Percentiles rank a stretch among this genome's conserved stretches.
These are phyloP conservation scores for Onychostoma macrolepis DNA, from an alignment of 2,113 vertebrate species.

Conservation along the genomic window DNA sequence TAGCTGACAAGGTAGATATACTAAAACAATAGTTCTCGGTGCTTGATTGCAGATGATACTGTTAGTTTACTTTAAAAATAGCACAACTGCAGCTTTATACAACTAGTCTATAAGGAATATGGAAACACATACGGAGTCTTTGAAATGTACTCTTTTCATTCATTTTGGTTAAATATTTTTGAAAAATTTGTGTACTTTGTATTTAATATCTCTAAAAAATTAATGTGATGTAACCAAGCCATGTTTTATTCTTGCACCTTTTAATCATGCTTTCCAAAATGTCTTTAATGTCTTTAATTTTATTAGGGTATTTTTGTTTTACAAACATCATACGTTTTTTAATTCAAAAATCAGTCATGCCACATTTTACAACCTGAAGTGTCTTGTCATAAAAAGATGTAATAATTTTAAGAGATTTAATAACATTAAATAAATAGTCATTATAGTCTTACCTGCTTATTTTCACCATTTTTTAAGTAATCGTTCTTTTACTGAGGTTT, in stretches of 20 bases:
- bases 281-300: background rate
- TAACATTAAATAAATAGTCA: background rate
- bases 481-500: background rate
- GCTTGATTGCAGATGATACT: background rate
- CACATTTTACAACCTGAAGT: background rate
- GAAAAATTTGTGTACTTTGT: background rate
- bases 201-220: background rate
- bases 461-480: background rate
- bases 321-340: background rate
- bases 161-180: too few relatives aligned
- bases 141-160: too few relatives aligned
- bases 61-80: background rate
- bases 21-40: background rate
- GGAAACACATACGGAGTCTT: too few relatives aligned
- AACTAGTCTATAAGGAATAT: background rate
- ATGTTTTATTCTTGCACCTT: background rate
- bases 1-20: background rate
- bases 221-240: background rate
- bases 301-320: background rate
- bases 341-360: background rate
- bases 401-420: background rate
- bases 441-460: background rate
- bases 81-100: background rate
- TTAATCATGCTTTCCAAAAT: background rate
- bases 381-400: background rate